These are phyloP conservation scores for Columba guinea DNA, from an alignment of 2,797 vertebrate species.

Conservation along the genomic window DNA sequence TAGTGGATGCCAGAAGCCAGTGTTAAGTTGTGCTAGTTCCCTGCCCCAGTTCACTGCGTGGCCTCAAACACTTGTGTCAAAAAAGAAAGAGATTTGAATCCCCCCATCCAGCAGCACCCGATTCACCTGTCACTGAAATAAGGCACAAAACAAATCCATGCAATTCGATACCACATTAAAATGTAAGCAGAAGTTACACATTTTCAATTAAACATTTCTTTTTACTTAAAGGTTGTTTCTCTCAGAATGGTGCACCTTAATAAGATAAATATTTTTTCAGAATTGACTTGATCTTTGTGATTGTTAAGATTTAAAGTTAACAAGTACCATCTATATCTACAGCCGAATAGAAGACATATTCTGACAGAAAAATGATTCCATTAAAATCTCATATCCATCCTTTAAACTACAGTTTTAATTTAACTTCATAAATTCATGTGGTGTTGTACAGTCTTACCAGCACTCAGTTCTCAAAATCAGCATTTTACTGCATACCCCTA, in stretches of 20 bases:
- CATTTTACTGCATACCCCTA: not conserved
- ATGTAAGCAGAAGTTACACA: not conserved
- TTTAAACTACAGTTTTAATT: not conserved
- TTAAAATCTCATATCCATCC: not conserved
- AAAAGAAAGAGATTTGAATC: not conserved
- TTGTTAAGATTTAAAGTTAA: not conserved
- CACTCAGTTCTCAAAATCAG: not conserved
- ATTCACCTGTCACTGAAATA: not conserved
- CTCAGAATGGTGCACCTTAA: not conserved
- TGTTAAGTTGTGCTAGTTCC: not conserved
- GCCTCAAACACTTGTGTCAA: rapidly evolving
- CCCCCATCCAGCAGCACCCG: not conserved
- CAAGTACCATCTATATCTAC: not conserved
- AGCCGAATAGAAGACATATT: not conserved
- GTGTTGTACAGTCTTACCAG: not conserved
- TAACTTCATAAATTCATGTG: not conserved
- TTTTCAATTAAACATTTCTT: not conserved
- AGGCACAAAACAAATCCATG: not conserved
- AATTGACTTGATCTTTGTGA: not conserved
- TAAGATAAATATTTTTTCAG: not conserved
- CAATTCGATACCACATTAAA: not conserved
- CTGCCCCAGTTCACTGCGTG: not conserved
- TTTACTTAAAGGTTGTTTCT: not conserved
- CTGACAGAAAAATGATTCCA: not conserved
- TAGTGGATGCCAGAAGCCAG: not conserved